Base-by-base conservation (phyloP, 2,888 invertebrate genomes). In the Ditula angustiorana region DNA sequence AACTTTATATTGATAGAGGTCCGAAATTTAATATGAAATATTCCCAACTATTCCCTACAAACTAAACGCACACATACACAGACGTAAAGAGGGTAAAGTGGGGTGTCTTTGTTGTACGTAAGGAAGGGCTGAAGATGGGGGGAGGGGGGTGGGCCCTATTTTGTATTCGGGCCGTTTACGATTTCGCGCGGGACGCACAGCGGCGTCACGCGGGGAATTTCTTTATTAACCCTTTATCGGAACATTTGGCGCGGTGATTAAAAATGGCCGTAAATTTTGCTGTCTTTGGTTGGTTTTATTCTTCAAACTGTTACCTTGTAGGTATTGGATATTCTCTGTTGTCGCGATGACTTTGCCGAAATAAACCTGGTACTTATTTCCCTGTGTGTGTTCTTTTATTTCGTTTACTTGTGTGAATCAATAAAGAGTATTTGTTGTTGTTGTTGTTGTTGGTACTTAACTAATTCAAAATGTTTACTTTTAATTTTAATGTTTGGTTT, bases 81-180 rank as follows among this genome's bases (percentile, higher is more conserved):
- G 71, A 61, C 58, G 59, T 76, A 81, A 41, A 80, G 24, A 50
- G 50, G 63, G 69, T 57, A 71, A 74, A 90, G 90, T 87, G 91
- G 91, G 91, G 91, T 85, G 91, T 92, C 92, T 92, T 92, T 92
- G 92, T 92, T 92, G 90, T 85, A 86, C 85, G 89, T 91, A 91
- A 90, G 91, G 92, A 91, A 90, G 71, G 74, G 74, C 68, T 26
- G 49, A 63, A 63, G 63, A 63, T 13, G 59, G 70, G 69, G 75
- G 80, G 74, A 69, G 67, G 73, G 80, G 77, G 72, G 76, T 70
- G 74, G 41, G 74, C 69, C 69, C 83, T 88, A 90, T 91, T 92
- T 92, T 90, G 92, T 92, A 92, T 92, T 92, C 91, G 82, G 78
- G 82, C 81, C 90, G 90, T 88, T 89, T 87, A 85, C 90, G 90